Evolutionary conservation across 2,888 invertebrate genomes (phyloP).

Genomic region (Spialia ferax): DNA sequence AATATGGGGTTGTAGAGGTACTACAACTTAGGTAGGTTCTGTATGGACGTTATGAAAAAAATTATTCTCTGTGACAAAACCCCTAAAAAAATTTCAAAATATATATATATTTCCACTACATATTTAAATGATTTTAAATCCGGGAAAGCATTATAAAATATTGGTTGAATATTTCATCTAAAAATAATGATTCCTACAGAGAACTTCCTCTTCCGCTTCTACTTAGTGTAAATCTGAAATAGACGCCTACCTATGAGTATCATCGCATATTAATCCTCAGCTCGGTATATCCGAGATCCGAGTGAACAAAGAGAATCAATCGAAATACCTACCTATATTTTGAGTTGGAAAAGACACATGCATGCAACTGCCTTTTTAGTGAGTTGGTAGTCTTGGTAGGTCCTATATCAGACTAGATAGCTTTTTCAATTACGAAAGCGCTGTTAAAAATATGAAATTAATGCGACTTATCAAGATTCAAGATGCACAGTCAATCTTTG

Average conservation of each 20-base stretch:
- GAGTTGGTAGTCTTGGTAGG: too few relatives aligned
- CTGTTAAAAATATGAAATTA: too few relatives aligned
- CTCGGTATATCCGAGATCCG: not conserved
- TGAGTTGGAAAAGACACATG: not conserved
- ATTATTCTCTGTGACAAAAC: too few relatives aligned
- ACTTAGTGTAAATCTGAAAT: constrained; percentile 55
- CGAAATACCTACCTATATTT: not conserved
- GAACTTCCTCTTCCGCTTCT: constrained; percentile 71
- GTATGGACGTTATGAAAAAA: too few relatives aligned
- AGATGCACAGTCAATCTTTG: too few relatives aligned
- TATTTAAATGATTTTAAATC: not conserved
- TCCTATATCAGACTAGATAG: too few relatives aligned
- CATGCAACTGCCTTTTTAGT: too few relatives aligned
- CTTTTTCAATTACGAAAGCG: too few relatives aligned
- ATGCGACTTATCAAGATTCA: too few relatives aligned
- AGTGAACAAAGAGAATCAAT: constrained; percentile 5
- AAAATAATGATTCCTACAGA: constrained; percentile 58
- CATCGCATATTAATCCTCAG: constrained; percentile 61
- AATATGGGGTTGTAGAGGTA: too few relatives aligned
- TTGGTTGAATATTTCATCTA: constrained; percentile 38
- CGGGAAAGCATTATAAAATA: constrained; percentile 13
- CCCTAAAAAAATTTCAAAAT: not conserved
- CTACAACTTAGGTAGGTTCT: too few relatives aligned
- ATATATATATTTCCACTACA: not conserved
- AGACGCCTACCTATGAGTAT: too few relatives aligned